Percentiles rank a stretch among this genome's conserved stretches.
Evolutionary conservation across 2,113 vertebrate genomes (phyloP).

Genomic region (Brevimyrus niger): DNA sequence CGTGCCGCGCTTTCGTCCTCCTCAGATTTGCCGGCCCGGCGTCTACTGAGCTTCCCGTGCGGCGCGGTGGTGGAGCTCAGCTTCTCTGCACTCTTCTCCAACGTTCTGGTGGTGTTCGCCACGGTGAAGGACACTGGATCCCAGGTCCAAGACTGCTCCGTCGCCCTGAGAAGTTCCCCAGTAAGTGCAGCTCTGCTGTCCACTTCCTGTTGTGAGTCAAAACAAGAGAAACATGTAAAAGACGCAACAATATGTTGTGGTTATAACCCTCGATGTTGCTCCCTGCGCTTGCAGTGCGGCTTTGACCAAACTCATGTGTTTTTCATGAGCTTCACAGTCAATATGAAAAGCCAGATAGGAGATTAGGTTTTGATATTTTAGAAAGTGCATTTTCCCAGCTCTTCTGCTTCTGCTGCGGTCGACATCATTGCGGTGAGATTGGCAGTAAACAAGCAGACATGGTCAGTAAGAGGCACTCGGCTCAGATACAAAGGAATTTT

Average conservation of each 20-base stretch:
- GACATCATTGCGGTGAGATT: background rate
- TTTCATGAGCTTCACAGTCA: background rate
- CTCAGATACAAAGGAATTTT: background rate
- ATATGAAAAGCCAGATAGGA: background rate
- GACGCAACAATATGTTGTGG: background rate
- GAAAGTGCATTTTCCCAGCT: background rate
- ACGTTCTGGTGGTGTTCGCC: constrained; percentile 65
- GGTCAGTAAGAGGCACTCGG: background rate
- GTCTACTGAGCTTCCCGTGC: constrained; percentile 54
- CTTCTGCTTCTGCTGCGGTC: background rate
- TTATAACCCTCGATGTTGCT: background rate
- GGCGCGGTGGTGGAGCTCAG: constrained; percentile 59
- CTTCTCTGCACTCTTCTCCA: constrained; percentile 71
- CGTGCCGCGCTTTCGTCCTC: background rate
- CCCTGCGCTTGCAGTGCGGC: background rate
- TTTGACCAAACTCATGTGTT: background rate
- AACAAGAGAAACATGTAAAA: background rate
- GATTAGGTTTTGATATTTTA: background rate
- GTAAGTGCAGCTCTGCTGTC: constrained; percentile 51
- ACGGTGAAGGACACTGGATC: constrained; percentile 45
- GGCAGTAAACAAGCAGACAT: background rate
- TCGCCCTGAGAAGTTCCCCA: constrained; percentile 50
- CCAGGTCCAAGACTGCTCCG: constrained; percentile 43
- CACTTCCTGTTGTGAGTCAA: background rate
- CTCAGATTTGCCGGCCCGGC: constrained; percentile 53